Percentiles rank a stretch among this genome's conserved stretches.
Conservation (phyloP, 2,888 invertebrate genomes). For the Luperina testacea region DNA sequence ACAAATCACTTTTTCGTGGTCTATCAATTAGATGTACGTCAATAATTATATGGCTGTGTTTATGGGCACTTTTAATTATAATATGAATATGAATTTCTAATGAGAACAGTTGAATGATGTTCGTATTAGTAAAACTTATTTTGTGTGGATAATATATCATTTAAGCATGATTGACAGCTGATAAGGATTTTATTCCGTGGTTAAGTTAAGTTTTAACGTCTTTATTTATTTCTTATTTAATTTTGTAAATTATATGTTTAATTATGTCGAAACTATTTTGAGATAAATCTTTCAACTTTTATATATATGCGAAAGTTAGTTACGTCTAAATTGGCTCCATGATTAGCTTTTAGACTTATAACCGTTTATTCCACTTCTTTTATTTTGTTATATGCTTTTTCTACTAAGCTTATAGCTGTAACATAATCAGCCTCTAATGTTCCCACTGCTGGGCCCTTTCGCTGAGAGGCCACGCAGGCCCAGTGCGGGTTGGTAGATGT, state of each 20-base stretch:
- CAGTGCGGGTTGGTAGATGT: not conserved
- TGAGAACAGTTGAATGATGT: slow-evolving; percentile 72
- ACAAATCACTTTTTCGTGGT: slow-evolving; percentile 80
- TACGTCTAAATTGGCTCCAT: not conserved
- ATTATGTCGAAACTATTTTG: slow-evolving; percentile 16
- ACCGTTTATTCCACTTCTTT: not conserved
- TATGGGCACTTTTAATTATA: slow-evolving; percentile 80
- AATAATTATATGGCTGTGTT: slow-evolving; percentile 78
- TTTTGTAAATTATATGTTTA: not conserved
- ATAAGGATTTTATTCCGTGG: slow-evolving; percentile 42
- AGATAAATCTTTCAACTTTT: not conserved
- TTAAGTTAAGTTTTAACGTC: slow-evolving; percentile 50
- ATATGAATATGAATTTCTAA: slow-evolving; percentile 78
- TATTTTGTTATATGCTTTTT: not conserved
- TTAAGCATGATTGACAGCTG: slow-evolving; percentile 60
- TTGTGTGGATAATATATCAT: slow-evolving; percentile 59
- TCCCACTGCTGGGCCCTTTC: too few species aligned
- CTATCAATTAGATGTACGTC: slow-evolving; percentile 81
- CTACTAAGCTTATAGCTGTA: rapidly evolving
- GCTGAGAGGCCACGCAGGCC: not conserved
- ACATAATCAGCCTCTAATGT: not conserved
- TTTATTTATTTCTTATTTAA: slow-evolving; percentile 31
- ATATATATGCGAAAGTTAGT: not conserved
- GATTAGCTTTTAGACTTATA: not conserved
- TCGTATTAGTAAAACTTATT: slow-evolving; percentile 69